phyloP scores from a whole-genome alignment of 2,797 vertebrate species.

The Halcyon leucocephala region DNA sequence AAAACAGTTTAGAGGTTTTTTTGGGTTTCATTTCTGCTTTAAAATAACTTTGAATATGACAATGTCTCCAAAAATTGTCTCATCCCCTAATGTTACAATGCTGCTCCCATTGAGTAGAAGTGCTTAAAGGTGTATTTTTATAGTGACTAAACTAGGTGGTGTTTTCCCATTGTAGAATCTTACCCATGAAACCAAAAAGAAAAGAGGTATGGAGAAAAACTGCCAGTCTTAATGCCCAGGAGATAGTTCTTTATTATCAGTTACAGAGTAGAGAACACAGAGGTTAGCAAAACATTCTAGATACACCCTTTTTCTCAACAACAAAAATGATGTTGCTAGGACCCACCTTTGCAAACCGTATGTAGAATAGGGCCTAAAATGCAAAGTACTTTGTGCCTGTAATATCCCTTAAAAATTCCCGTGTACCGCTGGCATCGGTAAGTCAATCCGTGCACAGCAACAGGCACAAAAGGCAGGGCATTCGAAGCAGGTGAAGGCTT shows the following conservation, averaged over 20 bases:
- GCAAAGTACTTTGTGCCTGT: background rate
- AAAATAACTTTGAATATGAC: background rate
- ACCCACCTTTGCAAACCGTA: background rate
- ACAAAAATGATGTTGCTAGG: background rate
- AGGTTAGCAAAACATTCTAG: background rate
- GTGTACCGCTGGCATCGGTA: rapidly evolving
- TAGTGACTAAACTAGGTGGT: background rate
- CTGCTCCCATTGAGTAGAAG: background rate
- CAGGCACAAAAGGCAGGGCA: background rate
- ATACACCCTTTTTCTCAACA: background rate
- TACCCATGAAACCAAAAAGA: background rate
- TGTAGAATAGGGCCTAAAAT: background rate
- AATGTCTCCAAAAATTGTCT: background rate
- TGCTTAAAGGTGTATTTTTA: background rate
- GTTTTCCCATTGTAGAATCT: background rate
- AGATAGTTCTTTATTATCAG: background rate
- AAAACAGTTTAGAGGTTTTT: background rate
- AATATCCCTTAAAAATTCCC: background rate
- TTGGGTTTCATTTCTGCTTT: background rate
- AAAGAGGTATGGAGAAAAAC: background rate
- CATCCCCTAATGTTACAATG: rapidly evolving
- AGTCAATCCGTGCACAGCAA: rapidly evolving
- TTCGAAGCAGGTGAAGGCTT: background rate
- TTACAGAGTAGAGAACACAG: background rate
- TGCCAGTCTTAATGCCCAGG: background rate